A percentile compares a stretch with the other conserved stretches of the same genome.
Conservation (phyloP, 2,888 invertebrate species). For the Carabus problematicus region DNA sequence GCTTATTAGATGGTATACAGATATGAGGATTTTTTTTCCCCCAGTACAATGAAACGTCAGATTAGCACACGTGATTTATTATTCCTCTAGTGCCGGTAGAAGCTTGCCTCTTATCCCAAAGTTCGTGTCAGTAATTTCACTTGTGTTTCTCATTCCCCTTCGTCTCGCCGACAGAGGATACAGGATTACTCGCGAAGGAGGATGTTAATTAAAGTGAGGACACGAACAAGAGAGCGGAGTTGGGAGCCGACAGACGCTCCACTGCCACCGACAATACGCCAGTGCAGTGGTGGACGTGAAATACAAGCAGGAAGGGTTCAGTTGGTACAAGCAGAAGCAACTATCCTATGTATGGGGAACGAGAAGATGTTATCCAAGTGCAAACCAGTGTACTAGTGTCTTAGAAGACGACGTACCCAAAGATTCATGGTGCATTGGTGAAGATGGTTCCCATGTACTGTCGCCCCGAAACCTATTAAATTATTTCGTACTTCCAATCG, state of each 20-base stretch:
- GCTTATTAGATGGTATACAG: too few species aligned
- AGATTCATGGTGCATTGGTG: slow-evolving; percentile 36
- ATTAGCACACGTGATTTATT: slow-evolving; percentile 33
- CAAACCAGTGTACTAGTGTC: slow-evolving; percentile 49
- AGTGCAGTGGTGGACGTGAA: background rate
- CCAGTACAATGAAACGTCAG: slow-evolving; percentile 14
- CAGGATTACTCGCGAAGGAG: slow-evolving; percentile 56
- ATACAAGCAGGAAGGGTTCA: background rate
- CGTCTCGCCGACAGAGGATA: slow-evolving; percentile 66
- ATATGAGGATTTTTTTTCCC: slow-evolving; percentile 1
- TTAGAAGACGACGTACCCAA: slow-evolving; percentile 22
- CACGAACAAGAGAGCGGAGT: slow-evolving; percentile 9
- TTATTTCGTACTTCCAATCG: slow-evolving; percentile 35
- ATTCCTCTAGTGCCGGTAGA: slow-evolving; percentile 19
- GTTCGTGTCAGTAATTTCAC: slow-evolving; percentile 47
- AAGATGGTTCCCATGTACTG: slow-evolving; percentile 41
- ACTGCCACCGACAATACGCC: background rate
- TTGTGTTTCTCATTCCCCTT: slow-evolving; percentile 63
- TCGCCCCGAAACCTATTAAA: slow-evolving; percentile 39
- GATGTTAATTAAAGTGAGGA: slow-evolving; percentile 51
- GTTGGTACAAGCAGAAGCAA: too few species aligned
- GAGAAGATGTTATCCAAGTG: slow-evolving; percentile 47
- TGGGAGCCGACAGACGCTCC: background rate
- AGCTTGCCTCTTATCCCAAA: slow-evolving; percentile 34
- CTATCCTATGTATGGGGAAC: background rate